Evolutionary conservation across 92 coral and sea anemone genomes (phyloP), one percentile per base, ranked within the genome.

Genomic region (Siderastrea siderea): DNA sequence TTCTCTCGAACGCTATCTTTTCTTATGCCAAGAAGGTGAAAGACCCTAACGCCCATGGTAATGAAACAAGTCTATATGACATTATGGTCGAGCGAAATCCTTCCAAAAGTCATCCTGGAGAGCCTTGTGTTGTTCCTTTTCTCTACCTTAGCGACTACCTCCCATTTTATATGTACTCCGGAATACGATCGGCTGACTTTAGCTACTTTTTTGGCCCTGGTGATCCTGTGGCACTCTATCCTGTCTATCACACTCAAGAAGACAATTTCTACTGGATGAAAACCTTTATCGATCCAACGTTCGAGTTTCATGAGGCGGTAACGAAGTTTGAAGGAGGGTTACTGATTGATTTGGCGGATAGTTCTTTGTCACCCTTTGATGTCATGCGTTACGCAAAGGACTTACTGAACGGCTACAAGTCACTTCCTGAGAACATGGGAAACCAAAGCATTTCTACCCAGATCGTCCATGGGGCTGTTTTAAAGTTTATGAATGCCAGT

Each of bases 251-350:
- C 82, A 87, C 98, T 0, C 95, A 94, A 62, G 89, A 92, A 2
- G 99, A 97, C 75, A 97, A 94, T 8, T 97, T 96, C 82, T 84
- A 90, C 61, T 96, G 98, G 98, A 87, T 97, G 83, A 96, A 94
- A 60, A 93, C 73, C 19, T 95, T 95, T 61, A 67, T 94, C 48
- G 99, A 97, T 68, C 98, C 99, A 16, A 62, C 87, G 53, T 97
- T 92, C 58, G 91, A 94, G 50, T 92, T 92, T 59, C 99, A 97
- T 81, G 86, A 92, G 76, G 91, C 98, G 1, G 89, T 97, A 79
- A 93, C 99, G 5, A 89, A 92, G 71, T 90, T 97, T 65, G 93
- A 87, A 43, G 99, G 98, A 1, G 95, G 92, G 0, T 79, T 97
- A 81, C 89, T 96, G 50, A 86, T 94, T 8, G 96, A 93, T 0